Conservation (phyloP, 2,113 vertebrate genomes). For the Tautogolabrus adspersus region DNA sequence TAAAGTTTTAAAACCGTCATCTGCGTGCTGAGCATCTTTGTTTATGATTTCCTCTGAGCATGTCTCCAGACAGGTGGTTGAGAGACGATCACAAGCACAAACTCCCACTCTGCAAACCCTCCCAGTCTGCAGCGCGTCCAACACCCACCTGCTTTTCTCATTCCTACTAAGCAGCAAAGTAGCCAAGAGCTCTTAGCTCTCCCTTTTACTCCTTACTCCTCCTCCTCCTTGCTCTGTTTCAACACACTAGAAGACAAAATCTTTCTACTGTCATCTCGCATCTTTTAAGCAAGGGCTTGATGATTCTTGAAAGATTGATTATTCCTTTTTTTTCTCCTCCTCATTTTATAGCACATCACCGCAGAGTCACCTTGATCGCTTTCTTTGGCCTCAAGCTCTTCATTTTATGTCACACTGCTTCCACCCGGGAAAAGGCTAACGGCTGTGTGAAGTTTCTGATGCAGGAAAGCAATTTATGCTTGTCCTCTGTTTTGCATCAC, state of each 20-base stretch:
- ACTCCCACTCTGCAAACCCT: slow-evolving; percentile 52
- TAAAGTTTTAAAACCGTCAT: slow-evolving; percentile 6
- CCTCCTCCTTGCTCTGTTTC: slow-evolving; percentile 19
- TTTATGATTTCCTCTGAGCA: slow-evolving; percentile 30
- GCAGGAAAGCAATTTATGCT: slow-evolving; percentile 10
- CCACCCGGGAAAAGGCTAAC: slow-evolving; percentile 40
- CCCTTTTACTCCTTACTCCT: slow-evolving; percentile 17
- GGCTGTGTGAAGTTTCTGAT: slow-evolving; percentile 27
- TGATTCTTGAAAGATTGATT: slow-evolving; percentile 48
- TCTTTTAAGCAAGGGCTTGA: slow-evolving; percentile 7
- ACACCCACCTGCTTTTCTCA: slow-evolving; percentile 53
- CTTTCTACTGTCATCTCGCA: slow-evolving; percentile 1
- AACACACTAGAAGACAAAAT: neutral
- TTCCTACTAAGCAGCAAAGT: slow-evolving; percentile 27
- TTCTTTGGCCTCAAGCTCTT: slow-evolving; percentile 56
- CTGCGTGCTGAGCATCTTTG: slow-evolving; percentile 13
- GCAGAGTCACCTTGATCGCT: slow-evolving; percentile 56
- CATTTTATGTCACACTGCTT: slow-evolving; percentile 44
- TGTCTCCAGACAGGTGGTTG: slow-evolving; percentile 43
- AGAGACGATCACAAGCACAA: slow-evolving; percentile 43
- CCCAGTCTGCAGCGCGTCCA: slow-evolving; percentile 25
- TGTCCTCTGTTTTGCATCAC: slow-evolving; percentile 14
- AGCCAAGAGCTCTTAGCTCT: slow-evolving; percentile 28
- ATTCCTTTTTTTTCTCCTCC: neutral
- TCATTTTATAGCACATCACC: slow-evolving; percentile 30